Percentiles rank a stretch among this genome's conserved stretches.
phyloP scores from a whole-genome alignment of 2,113 vertebrate species.

The Dunckerocampus dactyliophorus region DNA sequence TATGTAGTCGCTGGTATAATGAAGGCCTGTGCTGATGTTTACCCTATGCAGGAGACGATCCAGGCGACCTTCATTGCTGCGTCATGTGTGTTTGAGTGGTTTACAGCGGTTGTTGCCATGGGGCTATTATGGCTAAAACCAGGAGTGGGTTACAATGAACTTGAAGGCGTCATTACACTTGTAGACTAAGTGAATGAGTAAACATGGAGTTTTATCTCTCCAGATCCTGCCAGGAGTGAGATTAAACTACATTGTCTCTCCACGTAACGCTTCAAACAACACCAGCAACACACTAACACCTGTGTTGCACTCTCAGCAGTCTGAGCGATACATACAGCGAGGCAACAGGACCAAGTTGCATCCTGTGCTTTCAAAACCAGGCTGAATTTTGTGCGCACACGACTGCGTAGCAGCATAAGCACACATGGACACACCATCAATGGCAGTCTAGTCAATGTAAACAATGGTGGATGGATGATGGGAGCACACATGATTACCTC shows the following conservation, averaged over 20 bases:
- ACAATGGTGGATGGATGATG: conserved; percentile 35
- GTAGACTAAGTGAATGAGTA: conserved; percentile 2
- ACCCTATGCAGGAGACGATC: conserved; percentile 41
- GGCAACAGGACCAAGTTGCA: conserved; percentile 17
- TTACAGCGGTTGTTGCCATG: conserved; percentile 42
- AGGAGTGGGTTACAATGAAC: conserved; percentile 25
- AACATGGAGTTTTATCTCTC: not conserved
- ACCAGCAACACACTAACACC: not conserved
- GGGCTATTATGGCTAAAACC: conserved; percentile 28
- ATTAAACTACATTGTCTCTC: not conserved
- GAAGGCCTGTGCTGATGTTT: conserved; percentile 30
- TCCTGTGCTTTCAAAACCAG: conserved; percentile 17
- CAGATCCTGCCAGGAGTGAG: not conserved
- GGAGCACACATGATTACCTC: conserved; percentile 35
- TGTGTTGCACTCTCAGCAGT: conserved; percentile 1
- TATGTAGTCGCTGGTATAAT: conserved; percentile 18
- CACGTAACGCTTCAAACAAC: not conserved
- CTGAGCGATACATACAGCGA: conserved; percentile 22
- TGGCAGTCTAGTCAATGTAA: conserved; percentile 31
- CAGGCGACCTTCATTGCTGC: conserved; percentile 46
- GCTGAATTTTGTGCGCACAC: conserved; percentile 2
- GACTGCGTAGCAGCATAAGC: conserved; percentile 2
- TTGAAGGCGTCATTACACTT: conserved; percentile 5
- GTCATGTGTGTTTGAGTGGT: conserved; percentile 18
- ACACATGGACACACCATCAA: conserved; percentile 11